Base-by-base conservation (phyloP, 37 sponge, comb jelly and placozoan genomes). In the Diacarnus erythraeanus region DNA sequence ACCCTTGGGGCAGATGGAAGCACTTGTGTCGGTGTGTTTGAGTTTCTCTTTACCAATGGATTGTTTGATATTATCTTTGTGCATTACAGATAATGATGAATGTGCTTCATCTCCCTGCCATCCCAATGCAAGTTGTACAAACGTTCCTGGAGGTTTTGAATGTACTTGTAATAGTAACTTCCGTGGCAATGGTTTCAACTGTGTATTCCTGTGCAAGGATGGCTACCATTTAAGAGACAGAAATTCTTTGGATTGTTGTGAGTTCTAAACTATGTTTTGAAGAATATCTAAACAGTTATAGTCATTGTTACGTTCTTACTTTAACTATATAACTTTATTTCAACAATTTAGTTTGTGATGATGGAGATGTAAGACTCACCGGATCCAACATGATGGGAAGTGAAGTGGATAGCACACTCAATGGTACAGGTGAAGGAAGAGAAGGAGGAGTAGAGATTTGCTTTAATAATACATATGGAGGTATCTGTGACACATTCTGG, bases 401-500 rank as follows among this genome's bases (percentile, higher is more conserved):
- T 21, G 18, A 18, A 54, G 57, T 21, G 18, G 57, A 18, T 18
- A 54, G 57, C 18, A 18, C 18, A 54, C 18, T 21, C 12, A 18
- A 21, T 54, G 12, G 57, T 54, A 54, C 18, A 12, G 18, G 18
- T 18, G 18, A 54, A 21, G 57, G 6, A 4, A 29, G 30, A 27
- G 82, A 81, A 36, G 82, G 82, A 23, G 37, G 51, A 59, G 82
- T 81, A 4, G 58, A 59, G 33, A 42, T 81, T 6, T 81, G 82
- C 65, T 72, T 64, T 42, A 81, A 72, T 38, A 72, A 72, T 64
- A 81, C 64, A 59, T 81, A 59, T 64, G 82, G 82, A 9, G 58
- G 47, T 33, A 64, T 81, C 22, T 81, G 82, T 81, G 84, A 67
- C 47, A 66, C 71, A 39, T 63, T 35, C 33, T 81, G 82, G 82